Base-by-base conservation (phyloP, 2,113 vertebrate genomes). In the Paralichthys olivaceus region DNA sequence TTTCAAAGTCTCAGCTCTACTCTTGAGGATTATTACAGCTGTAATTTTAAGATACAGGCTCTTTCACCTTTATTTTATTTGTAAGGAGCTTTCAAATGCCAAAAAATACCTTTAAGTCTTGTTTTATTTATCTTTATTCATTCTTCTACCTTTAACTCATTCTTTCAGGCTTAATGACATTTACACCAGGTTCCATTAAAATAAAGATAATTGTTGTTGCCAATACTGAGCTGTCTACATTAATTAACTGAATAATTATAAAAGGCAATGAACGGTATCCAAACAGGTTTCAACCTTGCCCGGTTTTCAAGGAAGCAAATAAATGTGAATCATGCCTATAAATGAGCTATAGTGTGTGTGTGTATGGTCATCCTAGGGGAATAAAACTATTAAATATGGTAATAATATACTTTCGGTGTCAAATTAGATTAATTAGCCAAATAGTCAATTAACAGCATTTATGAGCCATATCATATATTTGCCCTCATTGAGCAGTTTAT, bases 191-290 rank as follows among this genome's bases (percentile, higher is more conserved):
- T 40, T 40, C 66, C 69, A 70, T 54, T 82, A 53, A 47, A 73
- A n/a, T 29, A 64, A 58, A 66, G 23, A 65, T 62, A 37, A 75
- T 65, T 69, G 58, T 82, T 59, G 9, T 69, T 32, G 34, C 57
- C 34, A 53, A 53, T 72, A 67, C 29, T 51, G 28, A 74, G 72
- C 62, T n/a, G 61, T 40, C 70, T 61, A 54, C 59, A 73, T 56
- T 67, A 69, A 77, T 72, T 75, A 80, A 57, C 51, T 63, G 14
- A 80, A 75, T 71, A 66, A 55, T 77, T 77, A 65, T 54, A 34
- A 74, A 77, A 79, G 40, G 34, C 29, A 22, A 4, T 77, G 57
- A 55, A 51, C 60, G 29, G 65, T 62, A 69, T 72, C 77, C 1
- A 1, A n/a, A 26, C 5, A 4, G 28, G 51, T 75, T 83, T 72